Percentiles rank a stretch among this genome's conserved stretches.
Evolutionary conservation across 1,140 invertebrate species (phyloP).

Genomic region (Ceratina australensis): DNA sequence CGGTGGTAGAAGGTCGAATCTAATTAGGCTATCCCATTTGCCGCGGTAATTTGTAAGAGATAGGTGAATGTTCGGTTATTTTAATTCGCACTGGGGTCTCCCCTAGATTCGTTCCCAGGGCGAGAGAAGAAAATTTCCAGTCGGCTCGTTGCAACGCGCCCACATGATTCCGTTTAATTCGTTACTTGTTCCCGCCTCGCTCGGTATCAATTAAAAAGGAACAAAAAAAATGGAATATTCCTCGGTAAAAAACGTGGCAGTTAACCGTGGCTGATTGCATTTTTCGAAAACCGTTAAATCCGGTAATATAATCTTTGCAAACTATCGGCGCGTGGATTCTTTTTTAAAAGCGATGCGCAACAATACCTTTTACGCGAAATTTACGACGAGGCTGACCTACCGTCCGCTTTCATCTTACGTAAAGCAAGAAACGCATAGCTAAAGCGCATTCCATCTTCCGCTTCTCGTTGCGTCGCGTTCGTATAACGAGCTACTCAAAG

Average conservation of each 20-base stretch:
- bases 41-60: slow-evolving; percentile 30
- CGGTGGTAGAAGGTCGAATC: slow-evolving; percentile 34
- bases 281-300: neutral
- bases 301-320: neutral
- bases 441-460: neutral
- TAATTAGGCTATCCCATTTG: slow-evolving; percentile 42
- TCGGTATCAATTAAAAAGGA: slow-evolving; percentile 2
- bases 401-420: neutral
- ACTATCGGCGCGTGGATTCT: neutral
- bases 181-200: too few relatives aligned
- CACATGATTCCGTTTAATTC: slow-evolving; percentile 15
- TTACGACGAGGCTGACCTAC: neutral
- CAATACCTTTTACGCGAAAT: neutral
- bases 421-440: neutral
- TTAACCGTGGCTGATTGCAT: neutral
- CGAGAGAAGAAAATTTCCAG: neutral
- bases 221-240: neutral
- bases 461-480: neutral
- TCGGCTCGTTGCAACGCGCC: neutral
- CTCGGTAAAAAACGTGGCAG: neutral
- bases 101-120: neutral
- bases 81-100: slow-evolving; percentile 15
- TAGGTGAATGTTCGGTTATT: slow-evolving; percentile 31
- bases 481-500: neutral
- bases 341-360: neutral